Evolutionary conservation across 2,113 vertebrate species (phyloP), one percentile per base, ranked within the genome.

Genomic region (Colossoma macropomum): DNA sequence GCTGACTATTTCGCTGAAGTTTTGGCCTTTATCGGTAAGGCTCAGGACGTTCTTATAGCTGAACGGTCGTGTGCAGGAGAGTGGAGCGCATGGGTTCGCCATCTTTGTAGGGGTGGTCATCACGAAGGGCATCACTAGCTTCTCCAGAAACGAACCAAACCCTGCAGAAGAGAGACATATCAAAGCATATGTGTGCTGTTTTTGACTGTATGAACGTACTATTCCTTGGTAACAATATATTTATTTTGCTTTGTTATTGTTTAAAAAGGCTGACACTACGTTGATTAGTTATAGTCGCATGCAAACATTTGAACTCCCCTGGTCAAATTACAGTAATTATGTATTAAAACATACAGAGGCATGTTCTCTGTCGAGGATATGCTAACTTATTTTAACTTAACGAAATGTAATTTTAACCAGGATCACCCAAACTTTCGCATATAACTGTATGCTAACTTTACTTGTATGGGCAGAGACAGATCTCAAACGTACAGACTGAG

Each of bases 101-200:
- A 98, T 93, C 84, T 97, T 94, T 73, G 96, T 97, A 3, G 97
- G 96, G 0, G 97, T 98, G 70, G 96, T 99, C 89, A 97, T 97
- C 83, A 98, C 98, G 81, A 98, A 98, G 0, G 98, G 97, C 98
- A 99, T 99, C 27, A 98, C 97, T 0, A 97, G 98, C 92, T 99
- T 99, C 92, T 98, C 98, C 91, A 98, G 97, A 75, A 99, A 99
- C 34, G 98, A 98, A 27, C 98, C 98, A 74, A 99, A 99, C 16
- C 98, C 98, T 99, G 4, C 6, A 30, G 45, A 2, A 28, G 13
- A 83, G 23, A 79, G 45, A 17, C 45, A 52, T 13, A 21, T 48
- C 4, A 28, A 17, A 76, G 28, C 45, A 12, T 52, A 0, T 34
- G 17, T n/a, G 48, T 32, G 28, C 27, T 30, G 50, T 23, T 72